Base-by-base conservation (phyloP, 2,113 vertebrate genomes). In the Ammodytes marinus region DNA sequence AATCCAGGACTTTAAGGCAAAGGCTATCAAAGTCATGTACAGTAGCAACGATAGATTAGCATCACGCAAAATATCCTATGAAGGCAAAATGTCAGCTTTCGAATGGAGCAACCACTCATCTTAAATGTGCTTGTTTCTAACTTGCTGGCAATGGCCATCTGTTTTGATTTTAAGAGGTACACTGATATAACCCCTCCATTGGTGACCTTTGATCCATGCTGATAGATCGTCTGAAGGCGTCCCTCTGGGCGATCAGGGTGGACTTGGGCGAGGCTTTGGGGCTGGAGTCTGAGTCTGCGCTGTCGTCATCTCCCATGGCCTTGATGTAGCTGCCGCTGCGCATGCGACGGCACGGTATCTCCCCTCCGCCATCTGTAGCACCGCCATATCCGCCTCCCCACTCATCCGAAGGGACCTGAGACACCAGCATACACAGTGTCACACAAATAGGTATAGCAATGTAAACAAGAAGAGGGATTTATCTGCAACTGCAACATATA, bases 291-390 rank as follows among this genome's bases (percentile, higher is more conserved):
- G 98, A 99, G 93, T 99, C 98, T 0, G 89, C 97, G 0, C 98
- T 99, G 94, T 99, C 98, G 35, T 99, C 98, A 0, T 99, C 98
- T 0, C 97, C 98, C 98, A 99, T 99, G 94, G 98, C 98, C 95
- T 99, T 99, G 94, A 99, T 99, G 95, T 99, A 99, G 96, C 98
- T 99, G 92, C 98, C 98, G 2, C 98, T 99, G 83, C 98, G 96
- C 98, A 99, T 99, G 74, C 98, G 95, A 15, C 98, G 95, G 88
- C 98, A 99, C 0, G 98, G 98, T 72, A 99, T 99, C 96, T 99
- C 98, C 37, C 97, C 97, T 0, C 96, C 97, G 2, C 84, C 74
- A 60, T 95, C 95, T 0, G 60, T 46, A 46, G 94, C 94, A 37
- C 95, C 94, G 0, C 96, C 95, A 82, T 97, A 98, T 13, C 96